Conservation (phyloP, 2,797 vertebrate species). For the Eremophila alpestris region DNA sequence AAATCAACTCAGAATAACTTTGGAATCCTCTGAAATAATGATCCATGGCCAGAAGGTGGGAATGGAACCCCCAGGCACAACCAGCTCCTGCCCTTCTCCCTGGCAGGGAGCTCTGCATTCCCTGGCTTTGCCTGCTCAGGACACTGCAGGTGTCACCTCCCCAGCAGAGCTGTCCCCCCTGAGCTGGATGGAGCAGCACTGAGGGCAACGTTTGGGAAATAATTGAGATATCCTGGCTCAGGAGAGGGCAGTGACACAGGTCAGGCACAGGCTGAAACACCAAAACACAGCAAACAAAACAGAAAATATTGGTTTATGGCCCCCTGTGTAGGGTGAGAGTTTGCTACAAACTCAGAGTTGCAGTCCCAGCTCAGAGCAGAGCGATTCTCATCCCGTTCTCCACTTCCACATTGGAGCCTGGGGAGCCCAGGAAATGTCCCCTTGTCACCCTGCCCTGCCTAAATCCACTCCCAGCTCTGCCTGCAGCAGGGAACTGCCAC, state of each 20-base stretch:
- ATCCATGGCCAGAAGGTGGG: neutral
- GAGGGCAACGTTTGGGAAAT: neutral
- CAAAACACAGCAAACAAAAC: neutral
- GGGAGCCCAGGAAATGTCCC: neutral
- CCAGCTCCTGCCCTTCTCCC: neutral
- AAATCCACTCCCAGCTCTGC: neutral
- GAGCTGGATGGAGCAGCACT: neutral
- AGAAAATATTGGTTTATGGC: neutral
- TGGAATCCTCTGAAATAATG: fast-evolving
- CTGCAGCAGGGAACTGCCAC: neutral
- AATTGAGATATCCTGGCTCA: neutral
- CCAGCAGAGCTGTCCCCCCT: neutral
- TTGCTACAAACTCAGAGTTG: neutral
- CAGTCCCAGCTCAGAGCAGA: neutral
- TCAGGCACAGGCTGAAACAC: neutral
- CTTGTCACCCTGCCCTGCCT: neutral
- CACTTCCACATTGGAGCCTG: neutral
- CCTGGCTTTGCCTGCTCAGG: neutral
- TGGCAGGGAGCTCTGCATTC: fast-evolving
- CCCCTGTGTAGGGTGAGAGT: neutral
- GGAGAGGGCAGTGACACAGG: neutral
- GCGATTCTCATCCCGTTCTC: conserved; percentile 15
- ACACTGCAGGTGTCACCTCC: neutral
- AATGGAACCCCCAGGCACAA: neutral
- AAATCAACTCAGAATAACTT: no score